A percentile compares a stretch with the other conserved stretches of the same genome.
These are phyloP conservation scores for Antigone vipio DNA, from an alignment of 2,113 vertebrate genomes.

Conservation along the genomic window DNA sequence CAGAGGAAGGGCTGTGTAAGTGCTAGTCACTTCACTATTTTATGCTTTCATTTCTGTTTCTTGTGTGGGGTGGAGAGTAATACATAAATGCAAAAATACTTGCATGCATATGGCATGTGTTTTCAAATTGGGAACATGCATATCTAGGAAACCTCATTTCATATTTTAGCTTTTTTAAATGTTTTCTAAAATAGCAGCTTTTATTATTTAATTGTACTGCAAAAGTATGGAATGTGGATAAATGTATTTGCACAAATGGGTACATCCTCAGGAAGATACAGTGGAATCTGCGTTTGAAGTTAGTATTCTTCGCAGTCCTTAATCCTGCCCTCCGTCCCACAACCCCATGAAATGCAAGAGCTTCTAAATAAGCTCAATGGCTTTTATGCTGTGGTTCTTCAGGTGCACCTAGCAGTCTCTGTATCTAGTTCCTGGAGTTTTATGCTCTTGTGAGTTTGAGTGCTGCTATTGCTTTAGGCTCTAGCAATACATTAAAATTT, in stretches of 20 bases:
- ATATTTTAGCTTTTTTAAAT: neutral
- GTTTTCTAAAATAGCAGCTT: neutral
- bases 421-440: neutral
- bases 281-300: neutral
- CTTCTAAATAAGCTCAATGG: neutral
- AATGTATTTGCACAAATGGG: neutral
- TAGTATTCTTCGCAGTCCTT: neutral
- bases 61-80: neutral
- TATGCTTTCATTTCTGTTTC: neutral
- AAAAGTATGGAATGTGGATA: neutral
- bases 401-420: neutral
- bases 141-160: neutral
- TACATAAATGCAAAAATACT: neutral
- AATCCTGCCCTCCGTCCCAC: neutral
- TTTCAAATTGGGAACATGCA: neutral
- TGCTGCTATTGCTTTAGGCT: neutral
- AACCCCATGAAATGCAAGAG: neutral
- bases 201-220: neutral
- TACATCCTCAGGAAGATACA: neutral
- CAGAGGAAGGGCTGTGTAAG: neutral
- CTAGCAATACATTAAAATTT: neutral
- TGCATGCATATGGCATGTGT: neutral
- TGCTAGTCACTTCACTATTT: neutral
- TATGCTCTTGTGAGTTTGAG: neutral
- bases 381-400: neutral